These are phyloP conservation scores for Phasia obesa DNA, from an alignment of 2,888 invertebrate species.

Conservation along the genomic window DNA sequence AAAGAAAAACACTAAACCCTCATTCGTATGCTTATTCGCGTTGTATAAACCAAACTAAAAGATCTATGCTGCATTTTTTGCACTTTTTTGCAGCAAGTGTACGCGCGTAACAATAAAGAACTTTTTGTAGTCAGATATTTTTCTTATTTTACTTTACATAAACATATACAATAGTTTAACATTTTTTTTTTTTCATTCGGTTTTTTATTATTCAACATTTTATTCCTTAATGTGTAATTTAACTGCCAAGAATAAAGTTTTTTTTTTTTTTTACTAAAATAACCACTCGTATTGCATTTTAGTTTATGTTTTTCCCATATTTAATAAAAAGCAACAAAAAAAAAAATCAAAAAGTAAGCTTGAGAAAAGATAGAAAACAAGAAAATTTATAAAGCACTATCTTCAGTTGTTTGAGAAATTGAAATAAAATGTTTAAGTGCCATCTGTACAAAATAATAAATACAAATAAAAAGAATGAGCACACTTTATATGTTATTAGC, in stretches of 20 bases:
- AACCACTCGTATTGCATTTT: conserved; percentile 45
- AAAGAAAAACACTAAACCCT: too few species aligned
- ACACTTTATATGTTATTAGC: not conserved
- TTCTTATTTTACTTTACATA: conserved; percentile 52
- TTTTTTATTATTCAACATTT: conserved; percentile 52
- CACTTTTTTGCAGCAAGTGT: conserved; percentile 33
- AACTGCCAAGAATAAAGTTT: conserved; percentile 59
- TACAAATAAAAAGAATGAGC: conserved; percentile 10
- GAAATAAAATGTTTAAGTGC: conserved; percentile 55
- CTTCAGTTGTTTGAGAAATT: conserved; percentile 37
- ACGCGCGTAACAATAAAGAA: conserved; percentile 52
- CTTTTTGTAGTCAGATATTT: conserved; percentile 46
- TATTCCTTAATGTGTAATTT: conserved; percentile 66
- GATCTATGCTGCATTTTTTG: conserved; percentile 39
- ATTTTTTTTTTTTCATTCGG: conserved; percentile 44
- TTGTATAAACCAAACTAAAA: conserved; percentile 34
- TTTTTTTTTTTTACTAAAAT: conserved; percentile 10
- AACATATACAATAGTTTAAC: conserved; percentile 49
- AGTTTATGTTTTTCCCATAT: conserved; percentile 20
- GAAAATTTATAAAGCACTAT: conserved; percentile 30
- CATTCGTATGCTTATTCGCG: conserved; percentile 58
- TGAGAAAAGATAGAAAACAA: conserved; percentile 18
- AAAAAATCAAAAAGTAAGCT: conserved; percentile 14
- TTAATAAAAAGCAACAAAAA: conserved; percentile 17
- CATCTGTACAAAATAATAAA: conserved; percentile 39